Conservation (phyloP, 2,113 vertebrate genomes). For the Xiphophorus maculatus region DNA sequence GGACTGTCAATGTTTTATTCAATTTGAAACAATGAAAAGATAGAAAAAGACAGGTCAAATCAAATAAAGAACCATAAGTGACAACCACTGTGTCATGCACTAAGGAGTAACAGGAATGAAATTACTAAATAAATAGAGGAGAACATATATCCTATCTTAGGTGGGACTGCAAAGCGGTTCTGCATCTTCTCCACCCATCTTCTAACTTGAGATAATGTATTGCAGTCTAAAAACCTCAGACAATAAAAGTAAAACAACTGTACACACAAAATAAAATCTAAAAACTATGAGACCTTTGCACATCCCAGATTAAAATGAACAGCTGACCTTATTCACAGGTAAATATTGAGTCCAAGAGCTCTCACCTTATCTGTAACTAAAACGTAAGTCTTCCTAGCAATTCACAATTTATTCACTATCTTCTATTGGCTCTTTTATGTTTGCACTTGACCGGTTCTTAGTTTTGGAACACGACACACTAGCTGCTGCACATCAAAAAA, state of each 20-base stretch:
- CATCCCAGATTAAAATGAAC: background rate
- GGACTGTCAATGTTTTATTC: constrained; percentile 47
- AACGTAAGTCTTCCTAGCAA: background rate
- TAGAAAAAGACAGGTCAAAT: constrained; percentile 17
- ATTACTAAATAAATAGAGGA: constrained; percentile 1
- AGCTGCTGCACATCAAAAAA: no score
- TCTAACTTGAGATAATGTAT: background rate
- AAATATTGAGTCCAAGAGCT: no score
- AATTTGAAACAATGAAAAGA: constrained; percentile 39
- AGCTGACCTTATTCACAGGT: no score
- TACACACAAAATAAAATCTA: background rate
- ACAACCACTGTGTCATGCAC: background rate
- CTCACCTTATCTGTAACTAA: background rate
- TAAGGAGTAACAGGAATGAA: constrained; percentile 22
- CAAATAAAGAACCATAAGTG: background rate
- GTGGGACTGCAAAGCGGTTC: background rate
- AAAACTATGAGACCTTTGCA: background rate
- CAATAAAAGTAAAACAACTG: background rate
- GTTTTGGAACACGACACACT: no score
- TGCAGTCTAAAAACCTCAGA: background rate
- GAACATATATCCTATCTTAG: background rate
- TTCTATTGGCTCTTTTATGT: background rate
- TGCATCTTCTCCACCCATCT: background rate
- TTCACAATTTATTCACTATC: background rate
- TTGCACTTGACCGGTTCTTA: background rate